Base-by-base conservation (phyloP, 2,797 vertebrate genomes). In the Microctenopoma lineatum region DNA sequence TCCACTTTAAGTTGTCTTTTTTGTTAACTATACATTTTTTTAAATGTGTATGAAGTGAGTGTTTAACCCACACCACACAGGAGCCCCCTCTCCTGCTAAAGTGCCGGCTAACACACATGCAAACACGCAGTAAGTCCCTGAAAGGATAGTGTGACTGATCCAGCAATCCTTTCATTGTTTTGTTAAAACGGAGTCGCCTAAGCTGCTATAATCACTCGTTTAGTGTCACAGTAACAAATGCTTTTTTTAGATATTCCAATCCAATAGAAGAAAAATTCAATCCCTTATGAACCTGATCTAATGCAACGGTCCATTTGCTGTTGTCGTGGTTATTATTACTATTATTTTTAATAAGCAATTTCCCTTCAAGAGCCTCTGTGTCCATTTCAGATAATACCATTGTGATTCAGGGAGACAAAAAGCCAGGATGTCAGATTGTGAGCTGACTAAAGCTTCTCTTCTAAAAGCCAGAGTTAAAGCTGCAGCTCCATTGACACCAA, bases 201-300 rank as follows among this genome's bases (percentile, higher is more conserved):
- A 92, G 87, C 92, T 81, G 77, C 84, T 79, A 59, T 92, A 92
- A 92, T 92, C 86, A 79, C 87, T 79, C 78, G 66, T 90, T 93
- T 90, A 92, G 85, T 73, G 70, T 71, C 75, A 66, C 55, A 27
- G 79, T 75, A 86, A 89, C 85, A 90, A 87, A 89, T 66, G 75
- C 59, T 68, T 82, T 88, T 89, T 89, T 84, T 83, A 82, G 73
- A 74, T 70, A 50, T 72, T 81, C 54, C 80, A 89, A 83, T 90
- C 87, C 83, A 85, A 83, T 84, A 87, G 12, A 41, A 44, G n/a
- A 78, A 78, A 69, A 73, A 47, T 69, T 50, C 64, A 86, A 82
- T 88, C 76, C 77, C 51, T 66, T 18, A 21, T 83, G 77, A 81
- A 89, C 84, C 80, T 56, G 70, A 69, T 77, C 81, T 87, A 87